Evolutionary conservation across 2,797 vertebrate species (phyloP).

Genomic region (Acrossocheilus fasciatus): DNA sequence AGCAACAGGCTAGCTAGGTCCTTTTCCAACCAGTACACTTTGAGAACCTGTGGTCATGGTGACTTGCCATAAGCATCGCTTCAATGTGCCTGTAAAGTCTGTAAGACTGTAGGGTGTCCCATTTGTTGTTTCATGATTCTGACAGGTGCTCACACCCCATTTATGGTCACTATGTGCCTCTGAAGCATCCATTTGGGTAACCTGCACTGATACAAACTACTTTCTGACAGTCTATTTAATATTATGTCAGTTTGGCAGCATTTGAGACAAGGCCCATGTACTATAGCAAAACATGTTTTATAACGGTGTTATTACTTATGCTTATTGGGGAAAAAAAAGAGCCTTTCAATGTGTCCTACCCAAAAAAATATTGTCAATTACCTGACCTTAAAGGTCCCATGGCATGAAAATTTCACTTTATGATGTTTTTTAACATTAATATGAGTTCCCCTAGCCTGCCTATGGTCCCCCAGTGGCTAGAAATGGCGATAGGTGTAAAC

Average conservation of each 20-base stretch:
- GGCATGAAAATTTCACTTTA: no score
- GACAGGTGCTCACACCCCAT: no score
- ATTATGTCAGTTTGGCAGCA: not conserved
- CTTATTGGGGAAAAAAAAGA: not conserved
- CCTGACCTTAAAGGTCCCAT: no score
- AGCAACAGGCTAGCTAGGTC: not conserved
- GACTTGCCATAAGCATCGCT: not conserved
- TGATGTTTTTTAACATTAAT: no score
- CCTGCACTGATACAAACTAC: not conserved
- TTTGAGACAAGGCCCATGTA: no score
- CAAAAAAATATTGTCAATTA: not conserved
- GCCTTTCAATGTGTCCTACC: not conserved
- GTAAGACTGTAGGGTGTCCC: no score
- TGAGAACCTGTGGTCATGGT: not conserved
- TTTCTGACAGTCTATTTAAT: not conserved
- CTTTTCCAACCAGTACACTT: not conserved
- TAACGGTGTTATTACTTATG: not conserved
- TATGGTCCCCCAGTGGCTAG: no score
- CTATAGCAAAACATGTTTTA: not conserved
- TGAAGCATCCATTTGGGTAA: not conserved
- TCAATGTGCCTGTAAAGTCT: not conserved
- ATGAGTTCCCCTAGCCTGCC: no score
- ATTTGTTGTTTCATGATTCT: no score
- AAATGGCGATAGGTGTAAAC: no score
- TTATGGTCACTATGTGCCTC: not conserved